A percentile compares a stretch with the other conserved stretches of the same genome.
Conservation (phyloP, 2,888 invertebrate species). For the Congeria kusceri region DNA sequence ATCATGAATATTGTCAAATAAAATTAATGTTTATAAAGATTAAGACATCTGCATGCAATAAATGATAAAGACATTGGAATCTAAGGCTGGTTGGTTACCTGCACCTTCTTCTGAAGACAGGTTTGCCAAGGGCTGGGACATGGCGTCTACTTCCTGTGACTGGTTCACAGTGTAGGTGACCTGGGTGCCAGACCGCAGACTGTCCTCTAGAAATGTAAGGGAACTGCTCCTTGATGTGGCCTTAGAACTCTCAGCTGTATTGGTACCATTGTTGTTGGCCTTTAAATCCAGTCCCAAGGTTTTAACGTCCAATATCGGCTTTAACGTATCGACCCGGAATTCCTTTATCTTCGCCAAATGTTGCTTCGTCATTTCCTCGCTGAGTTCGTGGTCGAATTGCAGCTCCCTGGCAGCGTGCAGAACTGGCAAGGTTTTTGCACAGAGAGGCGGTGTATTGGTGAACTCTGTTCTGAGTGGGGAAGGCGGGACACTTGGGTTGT, state of each 20-base stretch:
- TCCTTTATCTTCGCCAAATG: constrained; percentile 34
- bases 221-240: neutral
- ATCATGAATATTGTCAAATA: too few species aligned
- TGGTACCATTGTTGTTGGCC: neutral
- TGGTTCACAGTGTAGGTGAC: neutral
- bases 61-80: too few species aligned
- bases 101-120: neutral
- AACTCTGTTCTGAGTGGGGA: constrained; percentile 81
- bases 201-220: constrained; percentile 6
- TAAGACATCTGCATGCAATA: too few species aligned
- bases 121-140: too few species aligned
- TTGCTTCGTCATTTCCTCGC: constrained; percentile 9
- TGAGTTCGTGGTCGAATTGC: constrained; percentile 56
- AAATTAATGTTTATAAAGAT: too few species aligned
- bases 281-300: neutral
- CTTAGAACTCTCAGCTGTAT: constrained; percentile 6
- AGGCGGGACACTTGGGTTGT: constrained; percentile 71
- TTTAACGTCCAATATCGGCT: neutral
- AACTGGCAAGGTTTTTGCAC: constrained; percentile 69
- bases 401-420: constrained; percentile 65
- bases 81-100: too few species aligned
- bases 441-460: constrained; percentile 76
- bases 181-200: neutral
- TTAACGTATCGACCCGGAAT: constrained; percentile 1
- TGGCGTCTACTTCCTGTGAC: neutral